phyloP scores from a whole-genome alignment of 2,797 vertebrate species.

The Platyrinchus mystaceus region DNA sequence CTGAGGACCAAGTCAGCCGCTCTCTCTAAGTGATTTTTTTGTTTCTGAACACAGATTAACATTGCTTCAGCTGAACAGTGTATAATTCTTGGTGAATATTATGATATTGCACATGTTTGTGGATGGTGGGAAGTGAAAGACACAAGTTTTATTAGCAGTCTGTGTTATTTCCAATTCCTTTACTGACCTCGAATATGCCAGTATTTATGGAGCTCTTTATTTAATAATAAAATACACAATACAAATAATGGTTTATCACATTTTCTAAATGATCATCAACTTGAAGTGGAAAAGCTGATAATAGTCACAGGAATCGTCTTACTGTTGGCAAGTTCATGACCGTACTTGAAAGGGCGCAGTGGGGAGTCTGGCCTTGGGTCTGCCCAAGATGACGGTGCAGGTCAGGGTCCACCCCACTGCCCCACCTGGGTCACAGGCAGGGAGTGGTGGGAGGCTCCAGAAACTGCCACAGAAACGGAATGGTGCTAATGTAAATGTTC shows the following conservation, averaged over 20 bases:
- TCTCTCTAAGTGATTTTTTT: not conserved
- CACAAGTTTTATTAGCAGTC: not conserved
- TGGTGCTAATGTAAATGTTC: not conserved
- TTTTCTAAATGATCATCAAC: not conserved
- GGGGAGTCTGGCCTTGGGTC: too few relatives aligned
- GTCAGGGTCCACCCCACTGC: not conserved
- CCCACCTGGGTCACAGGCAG: too few relatives aligned
- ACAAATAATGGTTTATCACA: not conserved
- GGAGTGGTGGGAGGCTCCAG: not conserved
- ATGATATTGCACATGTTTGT: accelerated
- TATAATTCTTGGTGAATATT: not conserved
- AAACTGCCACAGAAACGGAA: not conserved
- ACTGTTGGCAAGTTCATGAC: not conserved
- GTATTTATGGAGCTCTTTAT: not conserved
- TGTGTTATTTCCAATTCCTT: not conserved
- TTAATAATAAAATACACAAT: not conserved
- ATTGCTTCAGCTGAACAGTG: not conserved
- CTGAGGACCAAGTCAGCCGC: not conserved
- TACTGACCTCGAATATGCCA: not conserved
- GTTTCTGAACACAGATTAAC: not conserved
- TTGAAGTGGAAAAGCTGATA: not conserved
- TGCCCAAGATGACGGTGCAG: not conserved
- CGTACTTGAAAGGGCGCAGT: not conserved
- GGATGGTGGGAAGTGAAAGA: not conserved
- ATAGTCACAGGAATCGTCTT: not conserved